A percentile compares a stretch with the other conserved stretches of the same genome.
Evolutionary conservation across 2,113 vertebrate species (phyloP).

Genomic region (Platichthys flesus): DNA sequence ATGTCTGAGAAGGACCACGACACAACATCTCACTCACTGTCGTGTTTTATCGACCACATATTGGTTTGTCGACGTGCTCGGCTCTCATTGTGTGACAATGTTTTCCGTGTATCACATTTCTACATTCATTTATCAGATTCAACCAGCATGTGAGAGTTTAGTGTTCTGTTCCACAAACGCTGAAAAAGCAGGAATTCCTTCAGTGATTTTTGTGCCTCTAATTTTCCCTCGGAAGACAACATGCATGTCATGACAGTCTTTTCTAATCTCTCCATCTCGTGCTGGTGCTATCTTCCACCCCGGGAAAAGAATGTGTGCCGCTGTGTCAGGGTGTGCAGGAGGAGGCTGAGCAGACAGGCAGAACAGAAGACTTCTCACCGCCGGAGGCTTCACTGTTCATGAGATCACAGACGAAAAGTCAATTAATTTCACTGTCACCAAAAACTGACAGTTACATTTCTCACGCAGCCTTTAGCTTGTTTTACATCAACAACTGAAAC

Average conservation of each 20-base stretch:
- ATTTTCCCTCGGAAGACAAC: conserved; percentile 56
- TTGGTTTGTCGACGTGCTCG: conserved; percentile 19
- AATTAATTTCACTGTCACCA: not conserved
- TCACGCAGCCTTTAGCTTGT: too few relatives aligned
- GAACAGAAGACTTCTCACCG: conserved; percentile 5
- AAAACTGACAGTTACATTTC: too few relatives aligned
- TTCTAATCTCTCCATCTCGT: conserved; percentile 65
- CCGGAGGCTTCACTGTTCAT: not conserved
- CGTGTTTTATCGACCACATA: conserved; percentile 26
- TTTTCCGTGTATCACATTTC: not conserved
- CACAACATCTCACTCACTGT: conserved; percentile 1
- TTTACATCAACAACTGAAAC: too few relatives aligned
- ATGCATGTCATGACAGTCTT: conserved; percentile 71
- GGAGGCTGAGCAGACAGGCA: conserved; percentile 34
- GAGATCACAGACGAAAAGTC: conserved; percentile 7
- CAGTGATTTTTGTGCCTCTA: conserved; percentile 34
- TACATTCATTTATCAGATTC: not conserved
- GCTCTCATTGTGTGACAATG: conserved; percentile 8
- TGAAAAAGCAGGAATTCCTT: conserved; percentile 40
- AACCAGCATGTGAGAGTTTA: not conserved
- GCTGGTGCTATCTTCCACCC: conserved; percentile 62
- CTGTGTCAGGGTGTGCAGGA: conserved; percentile 60
- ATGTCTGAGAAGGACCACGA: conserved; percentile 46
- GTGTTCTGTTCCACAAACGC: not conserved
- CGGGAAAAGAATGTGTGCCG: conserved; percentile 68